Conservation (phyloP, 2,113 vertebrate species). For the Corythornis vintsioides region DNA sequence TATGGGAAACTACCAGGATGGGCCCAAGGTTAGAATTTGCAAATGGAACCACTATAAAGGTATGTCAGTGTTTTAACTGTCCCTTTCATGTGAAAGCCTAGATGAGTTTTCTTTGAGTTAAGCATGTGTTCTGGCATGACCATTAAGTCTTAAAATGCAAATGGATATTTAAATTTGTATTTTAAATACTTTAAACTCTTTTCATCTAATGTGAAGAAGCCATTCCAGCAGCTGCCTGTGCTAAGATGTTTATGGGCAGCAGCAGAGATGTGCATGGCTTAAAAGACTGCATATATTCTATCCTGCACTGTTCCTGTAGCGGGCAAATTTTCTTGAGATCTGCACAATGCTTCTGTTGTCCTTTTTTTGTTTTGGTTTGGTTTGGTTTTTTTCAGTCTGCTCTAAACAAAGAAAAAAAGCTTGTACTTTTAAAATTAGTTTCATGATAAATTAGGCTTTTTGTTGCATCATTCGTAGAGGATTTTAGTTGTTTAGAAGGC, state of each 20-base stretch:
- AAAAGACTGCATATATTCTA: neutral
- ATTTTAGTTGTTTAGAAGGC: neutral
- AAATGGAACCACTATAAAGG: conserved; percentile 64
- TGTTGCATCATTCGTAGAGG: neutral
- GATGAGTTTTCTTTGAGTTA: conserved; percentile 12
- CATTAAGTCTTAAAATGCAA: neutral
- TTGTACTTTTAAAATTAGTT: neutral
- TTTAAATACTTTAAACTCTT: conserved; percentile 13
- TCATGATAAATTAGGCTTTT: neutral
- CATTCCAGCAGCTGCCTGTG: neutral
- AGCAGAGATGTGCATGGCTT: conserved; percentile 20
- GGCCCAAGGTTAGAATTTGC: conserved; percentile 80
- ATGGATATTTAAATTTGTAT: neutral
- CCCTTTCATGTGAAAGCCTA: conserved; percentile 57
- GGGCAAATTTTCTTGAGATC: neutral
- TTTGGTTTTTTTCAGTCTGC: neutral
- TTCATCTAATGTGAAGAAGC: neutral
- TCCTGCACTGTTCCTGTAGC: neutral
- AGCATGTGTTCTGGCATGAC: conserved; percentile 55
- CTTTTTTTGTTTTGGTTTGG: neutral
- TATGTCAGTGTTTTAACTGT: conserved; percentile 66
- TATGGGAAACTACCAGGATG: conserved; percentile 77
- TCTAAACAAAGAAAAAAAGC: neutral
- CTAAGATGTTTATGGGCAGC: neutral
- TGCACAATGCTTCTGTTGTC: conserved; percentile 4